Percentiles rank a stretch among this genome's conserved stretches.
Evolutionary conservation across 2,888 invertebrate genomes (phyloP).

Genomic region (Pristionchus exspectatus): DNA sequence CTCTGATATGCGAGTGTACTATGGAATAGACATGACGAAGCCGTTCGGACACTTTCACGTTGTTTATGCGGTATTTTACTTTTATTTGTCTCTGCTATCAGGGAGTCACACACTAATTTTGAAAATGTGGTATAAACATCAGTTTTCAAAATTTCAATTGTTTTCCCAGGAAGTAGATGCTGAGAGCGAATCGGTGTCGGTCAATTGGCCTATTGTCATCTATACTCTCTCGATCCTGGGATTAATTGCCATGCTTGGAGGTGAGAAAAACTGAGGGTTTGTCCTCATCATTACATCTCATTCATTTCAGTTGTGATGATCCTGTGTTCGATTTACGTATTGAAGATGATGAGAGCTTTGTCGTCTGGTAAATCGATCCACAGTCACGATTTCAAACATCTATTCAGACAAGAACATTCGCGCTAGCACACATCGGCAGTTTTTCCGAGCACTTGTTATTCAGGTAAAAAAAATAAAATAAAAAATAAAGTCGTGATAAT

Average conservation of each 20-base stretch:
- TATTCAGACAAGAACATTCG: not conserved
- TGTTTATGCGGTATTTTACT: slow-evolving; percentile 15
- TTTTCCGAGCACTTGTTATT: slow-evolving; percentile 17
- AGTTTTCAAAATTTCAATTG: not conserved
- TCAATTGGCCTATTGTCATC: slow-evolving; percentile 32
- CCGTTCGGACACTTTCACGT: slow-evolving; percentile 53
- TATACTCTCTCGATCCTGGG: slow-evolving; percentile 47
- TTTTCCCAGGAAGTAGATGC: not conserved
- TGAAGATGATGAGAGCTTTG: slow-evolving; percentile 4
- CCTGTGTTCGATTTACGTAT: slow-evolving; percentile 4
- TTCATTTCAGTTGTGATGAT: slow-evolving; percentile 48
- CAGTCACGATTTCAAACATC: not conserved
- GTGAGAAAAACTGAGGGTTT: not conserved
- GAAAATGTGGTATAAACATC: too few species aligned
- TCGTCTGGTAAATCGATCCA: not conserved
- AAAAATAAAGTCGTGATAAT: too few species aligned
- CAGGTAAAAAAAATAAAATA: not conserved
- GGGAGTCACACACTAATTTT: too few species aligned
- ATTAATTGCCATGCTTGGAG: slow-evolving; percentile 26
- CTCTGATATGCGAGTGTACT: not conserved
- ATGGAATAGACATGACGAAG: slow-evolving; percentile 22
- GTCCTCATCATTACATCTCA: not conserved
- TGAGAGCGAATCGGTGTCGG: not conserved
- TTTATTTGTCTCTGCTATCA: too few species aligned
- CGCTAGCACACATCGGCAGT: slow-evolving; percentile 14